Evolutionary conservation across 2,797 vertebrate species (phyloP).

Genomic region (Danio aesculapii): DNA sequence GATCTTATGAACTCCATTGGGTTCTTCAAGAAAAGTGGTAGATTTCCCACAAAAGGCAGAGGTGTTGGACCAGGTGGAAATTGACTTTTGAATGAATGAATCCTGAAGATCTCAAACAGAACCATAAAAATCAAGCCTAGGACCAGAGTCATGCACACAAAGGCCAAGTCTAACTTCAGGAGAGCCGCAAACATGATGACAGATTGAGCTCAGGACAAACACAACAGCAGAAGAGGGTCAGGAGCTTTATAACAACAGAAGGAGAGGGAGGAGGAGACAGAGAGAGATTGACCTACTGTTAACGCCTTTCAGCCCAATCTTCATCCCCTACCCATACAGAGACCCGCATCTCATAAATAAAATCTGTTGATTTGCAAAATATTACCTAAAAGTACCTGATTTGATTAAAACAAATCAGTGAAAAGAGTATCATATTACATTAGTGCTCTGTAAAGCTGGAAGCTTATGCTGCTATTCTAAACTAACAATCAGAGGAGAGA

Average conservation of each 20-base stretch:
- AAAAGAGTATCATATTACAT: too few species aligned
- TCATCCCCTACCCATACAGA: too few species aligned
- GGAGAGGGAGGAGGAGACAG: constrained; percentile 13
- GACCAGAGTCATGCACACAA: constrained; percentile 23
- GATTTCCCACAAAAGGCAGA: constrained; percentile 42
- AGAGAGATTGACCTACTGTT: neutral
- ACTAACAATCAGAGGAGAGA: too few species aligned
- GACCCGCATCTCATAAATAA: too few species aligned
- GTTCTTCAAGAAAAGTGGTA: constrained; percentile 8
- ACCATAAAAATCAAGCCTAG: constrained; percentile 35
- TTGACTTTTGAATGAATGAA: constrained; percentile 2
- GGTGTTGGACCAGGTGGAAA: constrained; percentile 53
- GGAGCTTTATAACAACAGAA: neutral
- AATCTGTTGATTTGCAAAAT: too few species aligned
- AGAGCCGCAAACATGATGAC: constrained; percentile 44
- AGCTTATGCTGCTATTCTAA: too few species aligned
- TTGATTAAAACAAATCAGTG: too few species aligned
- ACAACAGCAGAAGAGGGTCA: neutral
- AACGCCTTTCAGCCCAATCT: neutral
- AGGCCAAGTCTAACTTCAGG: constrained; percentile 32
- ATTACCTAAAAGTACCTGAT: too few species aligned
- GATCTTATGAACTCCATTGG: constrained; percentile 22
- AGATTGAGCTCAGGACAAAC: neutral
- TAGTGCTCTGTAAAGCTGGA: too few species aligned
- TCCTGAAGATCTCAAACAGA: constrained; percentile 47